Percentiles rank a stretch among this genome's conserved stretches.
phyloP scores from a whole-genome alignment of 2,113 vertebrate species.

The Diadophis punctatus region DNA sequence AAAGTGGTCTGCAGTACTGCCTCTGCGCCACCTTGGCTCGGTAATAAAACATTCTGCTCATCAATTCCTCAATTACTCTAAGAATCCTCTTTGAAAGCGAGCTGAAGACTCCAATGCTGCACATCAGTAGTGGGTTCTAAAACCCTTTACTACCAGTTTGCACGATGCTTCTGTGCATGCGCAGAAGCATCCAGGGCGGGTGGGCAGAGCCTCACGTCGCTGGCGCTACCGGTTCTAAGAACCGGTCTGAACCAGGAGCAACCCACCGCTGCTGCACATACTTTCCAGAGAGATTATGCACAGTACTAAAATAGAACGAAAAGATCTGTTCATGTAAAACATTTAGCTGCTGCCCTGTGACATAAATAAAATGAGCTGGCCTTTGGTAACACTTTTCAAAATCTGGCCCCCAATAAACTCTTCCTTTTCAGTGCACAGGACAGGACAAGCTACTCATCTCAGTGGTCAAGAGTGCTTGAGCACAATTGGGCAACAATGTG shows the following conservation, averaged over 20 bases:
- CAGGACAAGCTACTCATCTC: background rate
- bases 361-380: background rate
- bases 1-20: no score
- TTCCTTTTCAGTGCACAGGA: background rate
- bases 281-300: background rate
- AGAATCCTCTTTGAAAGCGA: background rate
- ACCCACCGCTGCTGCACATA: no score
- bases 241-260: no score
- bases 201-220: no score
- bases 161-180: no score
- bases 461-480: background rate
- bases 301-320: background rate
- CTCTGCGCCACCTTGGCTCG: no score
- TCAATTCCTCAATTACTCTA: background rate
- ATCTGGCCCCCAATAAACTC: background rate
- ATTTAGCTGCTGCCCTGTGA: background rate
- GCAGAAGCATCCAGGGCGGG: no score
- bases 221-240: no score
- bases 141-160: no score
- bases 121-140: no score
- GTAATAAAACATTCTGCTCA: no score
- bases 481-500: background rate
- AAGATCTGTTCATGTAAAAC: background rate
- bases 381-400: background rate
- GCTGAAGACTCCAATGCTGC: background rate